Conservation (phyloP, 2,797 vertebrate species). For the Crocidura indochinensis region DNA sequence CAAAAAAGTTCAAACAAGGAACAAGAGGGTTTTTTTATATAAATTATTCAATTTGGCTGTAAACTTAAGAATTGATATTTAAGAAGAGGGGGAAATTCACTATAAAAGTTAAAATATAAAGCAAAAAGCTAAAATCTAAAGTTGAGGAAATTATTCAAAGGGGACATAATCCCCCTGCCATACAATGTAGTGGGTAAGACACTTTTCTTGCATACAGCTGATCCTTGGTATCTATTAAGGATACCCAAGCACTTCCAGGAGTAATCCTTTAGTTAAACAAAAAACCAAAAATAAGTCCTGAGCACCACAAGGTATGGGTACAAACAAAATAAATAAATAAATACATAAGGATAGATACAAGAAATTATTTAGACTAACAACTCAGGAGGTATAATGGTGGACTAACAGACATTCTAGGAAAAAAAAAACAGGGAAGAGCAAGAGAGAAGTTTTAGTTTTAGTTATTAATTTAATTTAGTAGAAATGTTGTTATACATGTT, state of each 20-base stretch:
- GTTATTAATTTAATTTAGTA: no score
- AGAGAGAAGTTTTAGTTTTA: no score
- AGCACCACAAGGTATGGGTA: no score
- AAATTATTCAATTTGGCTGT: conserved; percentile 38
- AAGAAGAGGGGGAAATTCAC: not conserved
- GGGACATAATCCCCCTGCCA: not conserved
- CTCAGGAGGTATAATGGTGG: not conserved
- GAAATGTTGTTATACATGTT: no score
- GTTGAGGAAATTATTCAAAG: conserved; percentile 51
- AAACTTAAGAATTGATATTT: conserved; percentile 55
- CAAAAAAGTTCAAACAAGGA: no score
- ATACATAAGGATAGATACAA: not conserved
- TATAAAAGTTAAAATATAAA: conserved; percentile 15
- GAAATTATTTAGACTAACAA: conserved; percentile 10
- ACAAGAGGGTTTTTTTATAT: conserved; percentile 11
- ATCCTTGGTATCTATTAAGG: no score
- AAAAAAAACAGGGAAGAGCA: not conserved
- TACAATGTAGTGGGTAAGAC: not conserved
- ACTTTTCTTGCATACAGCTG: no score
- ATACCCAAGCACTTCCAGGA: no score
- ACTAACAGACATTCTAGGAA: conserved; percentile 7
- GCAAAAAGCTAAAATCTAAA: conserved; percentile 35
- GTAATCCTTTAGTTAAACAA: no score
- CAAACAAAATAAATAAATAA: no score
- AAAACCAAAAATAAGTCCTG: no score